Percentiles rank a stretch among this genome's conserved stretches.
Conservation (phyloP, 2,888 invertebrate species). For the Agrotis puta region DNA sequence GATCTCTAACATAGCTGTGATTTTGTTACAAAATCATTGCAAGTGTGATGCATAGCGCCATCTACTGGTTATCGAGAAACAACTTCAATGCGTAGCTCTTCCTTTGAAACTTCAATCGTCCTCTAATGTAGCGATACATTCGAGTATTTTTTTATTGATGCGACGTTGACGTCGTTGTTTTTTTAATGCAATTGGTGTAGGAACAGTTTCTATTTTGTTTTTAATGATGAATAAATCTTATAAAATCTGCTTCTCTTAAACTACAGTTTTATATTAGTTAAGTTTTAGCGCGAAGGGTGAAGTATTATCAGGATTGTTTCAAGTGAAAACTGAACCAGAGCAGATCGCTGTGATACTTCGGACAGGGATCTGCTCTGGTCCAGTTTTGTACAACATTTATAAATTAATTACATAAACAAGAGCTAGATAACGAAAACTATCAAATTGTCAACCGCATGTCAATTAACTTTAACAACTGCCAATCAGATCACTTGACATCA, state of each 20-base stretch:
- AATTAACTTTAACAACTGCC: constrained; percentile 1
- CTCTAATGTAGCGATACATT: too few species aligned
- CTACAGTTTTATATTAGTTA: too few species aligned
- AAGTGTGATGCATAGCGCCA: constrained; percentile 41
- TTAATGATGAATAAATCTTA: background rate
- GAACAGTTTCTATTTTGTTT: background rate
- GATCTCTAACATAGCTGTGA: background rate
- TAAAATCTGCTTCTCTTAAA: too few species aligned
- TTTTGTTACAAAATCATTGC: background rate
- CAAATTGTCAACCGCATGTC: background rate
- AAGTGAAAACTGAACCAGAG: too few species aligned
- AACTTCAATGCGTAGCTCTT: constrained; percentile 6
- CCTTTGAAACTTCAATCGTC: background rate
- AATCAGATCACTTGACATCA: background rate
- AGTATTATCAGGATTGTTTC: too few species aligned
- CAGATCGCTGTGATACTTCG: too few species aligned
- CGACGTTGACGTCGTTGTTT: background rate
- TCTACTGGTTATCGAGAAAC: constrained; percentile 32
- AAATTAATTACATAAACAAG: too few species aligned
- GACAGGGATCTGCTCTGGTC: too few species aligned
- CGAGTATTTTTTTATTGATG: background rate
- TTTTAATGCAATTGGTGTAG: too few species aligned
- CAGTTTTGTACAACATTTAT: too few species aligned
- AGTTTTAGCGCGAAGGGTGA: too few species aligned
- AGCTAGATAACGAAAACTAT: background rate